These are phyloP conservation scores for Poecile atricapillus DNA, from an alignment of 2,113 vertebrate genomes.

Conservation along the genomic window DNA sequence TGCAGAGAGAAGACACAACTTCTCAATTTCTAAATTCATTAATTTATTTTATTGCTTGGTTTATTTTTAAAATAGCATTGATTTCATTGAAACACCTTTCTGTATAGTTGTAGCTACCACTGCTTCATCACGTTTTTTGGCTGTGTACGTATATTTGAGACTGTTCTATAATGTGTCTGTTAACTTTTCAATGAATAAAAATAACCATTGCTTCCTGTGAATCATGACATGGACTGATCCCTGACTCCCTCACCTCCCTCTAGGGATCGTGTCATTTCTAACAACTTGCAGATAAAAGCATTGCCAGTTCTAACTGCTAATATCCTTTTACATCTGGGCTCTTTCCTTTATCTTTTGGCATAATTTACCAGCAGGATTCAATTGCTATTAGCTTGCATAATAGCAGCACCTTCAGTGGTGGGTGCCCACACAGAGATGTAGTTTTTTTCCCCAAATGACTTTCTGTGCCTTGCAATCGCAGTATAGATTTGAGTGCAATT, in stretches of 20 bases:
- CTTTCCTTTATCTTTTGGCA: neutral
- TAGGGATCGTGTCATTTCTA: neutral
- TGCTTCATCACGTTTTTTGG: neutral
- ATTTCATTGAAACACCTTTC: neutral
- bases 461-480: constrained; percentile 1
- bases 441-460: neutral
- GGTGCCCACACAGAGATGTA: constrained; percentile 17
- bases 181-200: constrained; percentile 32
- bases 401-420: neutral
- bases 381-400: constrained; percentile 17
- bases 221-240: neutral
- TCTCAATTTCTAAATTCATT: neutral
- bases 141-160: neutral
- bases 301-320: neutral
- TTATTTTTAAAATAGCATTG: neutral
- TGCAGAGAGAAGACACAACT: neutral
- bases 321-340: neutral
- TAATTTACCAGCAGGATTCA: neutral
- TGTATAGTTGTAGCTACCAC: neutral
- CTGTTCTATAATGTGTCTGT: neutral
- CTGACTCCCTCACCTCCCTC: neutral
- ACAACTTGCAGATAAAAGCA: neutral
- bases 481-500: neutral
- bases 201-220: constrained; percentile 35
- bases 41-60: neutral